Evolutionary conservation across 2,113 vertebrate species (phyloP), one percentile per base, ranked within the genome.

Genomic region (Oenanthe oenanthe): DNA sequence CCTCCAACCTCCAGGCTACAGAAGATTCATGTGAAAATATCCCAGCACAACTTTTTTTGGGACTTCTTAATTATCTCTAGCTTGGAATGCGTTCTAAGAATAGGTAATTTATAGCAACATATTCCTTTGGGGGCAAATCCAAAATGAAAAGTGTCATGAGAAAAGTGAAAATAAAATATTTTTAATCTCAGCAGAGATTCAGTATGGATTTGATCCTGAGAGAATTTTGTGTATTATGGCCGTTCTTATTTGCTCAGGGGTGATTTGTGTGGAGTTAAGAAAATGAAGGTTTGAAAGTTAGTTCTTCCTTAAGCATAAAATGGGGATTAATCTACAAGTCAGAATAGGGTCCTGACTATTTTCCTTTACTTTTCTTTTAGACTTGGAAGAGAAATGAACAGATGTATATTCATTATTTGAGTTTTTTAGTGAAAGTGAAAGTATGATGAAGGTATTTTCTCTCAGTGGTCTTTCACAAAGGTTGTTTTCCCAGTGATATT

Each of bases 131-230:
- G 47, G 21, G 4, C 4, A 88, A 68, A 92, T 57, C 31, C 82
- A 54, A 87, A 85, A 85, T 57, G 18, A 83, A 53, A 92, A 76
- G 3, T 2, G 0, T 12, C 50, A 51, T 43, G 7, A 79, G 21
- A 79, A 88, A 65, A 92, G 24, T 50, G 21, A 61, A 87, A 92
- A 71, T 51, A 74, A 67, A 93, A 42, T 88, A 83, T 86, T 90
- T 90, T 80, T 31, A 70, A 28, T 88, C 47, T 89, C 58, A 73
- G 31, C 40, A 80, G 34, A 74, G 8, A 81, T 79, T 85, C 2
- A 1, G 1, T 38, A 32, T 26, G 24, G 18, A 88, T 93, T 88
- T 70, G 25, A 70, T 88, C 21, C 58, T 17, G 36, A 48, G 51
- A 66, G 48, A 68, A 60, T 66, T 75, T 40, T 36, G 10, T 58